Evolutionary conservation across 2,797 vertebrate genomes (phyloP).

Genomic region (Gadopsis marmoratus): DNA sequence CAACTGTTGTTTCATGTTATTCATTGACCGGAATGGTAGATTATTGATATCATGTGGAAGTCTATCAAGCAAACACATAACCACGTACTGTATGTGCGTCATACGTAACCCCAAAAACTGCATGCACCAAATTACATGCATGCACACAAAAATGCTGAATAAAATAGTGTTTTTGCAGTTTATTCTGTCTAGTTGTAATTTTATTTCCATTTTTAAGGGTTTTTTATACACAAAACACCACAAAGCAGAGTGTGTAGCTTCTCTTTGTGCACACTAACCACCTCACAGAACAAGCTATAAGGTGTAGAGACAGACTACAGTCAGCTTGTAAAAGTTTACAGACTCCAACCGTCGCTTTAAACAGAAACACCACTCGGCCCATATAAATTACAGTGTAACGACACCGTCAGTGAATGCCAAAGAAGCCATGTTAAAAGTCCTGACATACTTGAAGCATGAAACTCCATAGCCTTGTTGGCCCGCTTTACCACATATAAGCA

Average conservation of each 20-base stretch:
- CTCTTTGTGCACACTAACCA: conserved; percentile 32
- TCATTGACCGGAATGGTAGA: conserved; percentile 16
- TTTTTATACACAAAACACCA: conserved; percentile 2
- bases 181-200: not conserved
- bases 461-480: conserved; percentile 53
- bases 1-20: conserved; percentile 25
- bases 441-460: conserved; percentile 47
- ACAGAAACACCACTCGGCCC: conserved; percentile 56
- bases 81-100: not conserved
- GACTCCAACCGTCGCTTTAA: conserved; percentile 52
- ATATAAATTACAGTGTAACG: conserved; percentile 59
- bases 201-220: not conserved
- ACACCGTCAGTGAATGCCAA: conserved; percentile 46
- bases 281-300: conserved; percentile 29
- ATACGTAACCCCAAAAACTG: not conserved
- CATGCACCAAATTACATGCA: not conserved
- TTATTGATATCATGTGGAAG: conserved; percentile 18
- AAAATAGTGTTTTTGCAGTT: conserved; percentile 11
- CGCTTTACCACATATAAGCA: conserved; percentile 53
- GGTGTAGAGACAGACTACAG: conserved; percentile 36
- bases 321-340: conserved; percentile 64
- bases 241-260: conserved; percentile 2
- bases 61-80: conserved; percentile 1
- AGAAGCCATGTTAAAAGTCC: conserved; percentile 39
- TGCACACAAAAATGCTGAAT: not conserved